Base-by-base conservation (phyloP, 1,140 invertebrate genomes). In the Pachyrhynchus sulphureomaculatus region DNA sequence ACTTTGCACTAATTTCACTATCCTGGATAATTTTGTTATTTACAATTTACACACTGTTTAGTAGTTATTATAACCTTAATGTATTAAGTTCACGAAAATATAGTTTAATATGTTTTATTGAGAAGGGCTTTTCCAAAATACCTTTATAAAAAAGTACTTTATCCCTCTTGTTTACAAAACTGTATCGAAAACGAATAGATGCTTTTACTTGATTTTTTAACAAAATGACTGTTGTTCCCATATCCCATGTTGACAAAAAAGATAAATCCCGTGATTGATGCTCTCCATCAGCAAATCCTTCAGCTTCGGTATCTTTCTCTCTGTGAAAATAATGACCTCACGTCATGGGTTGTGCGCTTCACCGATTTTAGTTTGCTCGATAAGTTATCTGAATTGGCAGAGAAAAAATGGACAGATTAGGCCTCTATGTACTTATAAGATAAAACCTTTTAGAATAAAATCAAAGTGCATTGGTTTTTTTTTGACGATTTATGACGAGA, bases 231-330 rank as follows among this genome's bases (percentile, higher is more conserved):
- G 36, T 39, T 39, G 36, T 39, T 39, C 36, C 2, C 10, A 39
- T 13, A 39, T 39, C 17, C 13, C 3, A 1, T 8, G 36, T 39
- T 39, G 36, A 39, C 36, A 39, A 39, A 39, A 37, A 39, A 39
- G 36, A 39, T 39, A 39, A 39, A 39, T 39, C 36, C 36, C 12
- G 13, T 39, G 36, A 39, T 39, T 39, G 36, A 39, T 39, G 36
- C 13, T 39, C n/a, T 39, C 36, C 36, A 39, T 39, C 36, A 18
- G 6, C 36, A 39, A 39, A 39, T 39, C 36, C 36, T 39, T 39
- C 13, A 18, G 36, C 36, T 9, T 39, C 36, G 6, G 12, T 39
- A 39, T 39, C 36, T 39, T 39, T 39, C 36, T 15, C 36, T 39
- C 10, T 18, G 6, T n/a, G n/a, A n/a, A 26, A 26, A 26, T 26